These are phyloP conservation scores for Zosterops japonicus DNA, from an alignment of 2,113 vertebrate genomes.

Conservation along the genomic window DNA sequence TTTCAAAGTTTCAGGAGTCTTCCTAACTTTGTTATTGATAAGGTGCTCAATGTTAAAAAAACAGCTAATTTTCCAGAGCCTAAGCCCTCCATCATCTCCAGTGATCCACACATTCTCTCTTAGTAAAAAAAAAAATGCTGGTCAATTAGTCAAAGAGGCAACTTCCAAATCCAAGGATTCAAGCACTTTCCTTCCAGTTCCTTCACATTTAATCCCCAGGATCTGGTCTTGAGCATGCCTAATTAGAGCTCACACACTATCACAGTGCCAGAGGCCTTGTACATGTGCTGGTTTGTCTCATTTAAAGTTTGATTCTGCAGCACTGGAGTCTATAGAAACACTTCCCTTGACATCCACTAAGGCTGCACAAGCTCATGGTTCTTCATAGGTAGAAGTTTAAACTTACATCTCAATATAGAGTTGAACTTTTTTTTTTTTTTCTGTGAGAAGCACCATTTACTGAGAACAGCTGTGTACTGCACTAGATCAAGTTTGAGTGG, in stretches of 20 bases:
- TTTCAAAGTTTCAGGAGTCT: not conserved
- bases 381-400: not conserved
- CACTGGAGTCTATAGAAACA: not conserved
- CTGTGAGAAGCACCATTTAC: not conserved
- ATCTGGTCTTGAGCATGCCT: not conserved
- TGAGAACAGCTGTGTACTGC: not conserved
- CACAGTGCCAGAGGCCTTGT: not conserved
- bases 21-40: not conserved
- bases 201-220: not conserved
- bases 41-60: not conserved
- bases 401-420: not conserved
- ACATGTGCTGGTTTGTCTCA: not conserved
- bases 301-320: not conserved
- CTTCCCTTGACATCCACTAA: not conserved
- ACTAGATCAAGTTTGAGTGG: conserved; percentile 4
- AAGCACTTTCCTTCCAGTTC: not conserved
- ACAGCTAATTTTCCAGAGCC: not conserved
- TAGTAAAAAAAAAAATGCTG: not conserved
- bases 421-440: not conserved
- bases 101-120: not conserved
- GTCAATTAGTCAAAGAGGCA: not conserved
- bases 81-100: not conserved
- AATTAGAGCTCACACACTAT: not conserved
- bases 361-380: not conserved
- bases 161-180: not conserved